Evolutionary conservation across 2,888 invertebrate genomes (phyloP).

Genomic region (Galeopsomyia nigrocyanea): DNA sequence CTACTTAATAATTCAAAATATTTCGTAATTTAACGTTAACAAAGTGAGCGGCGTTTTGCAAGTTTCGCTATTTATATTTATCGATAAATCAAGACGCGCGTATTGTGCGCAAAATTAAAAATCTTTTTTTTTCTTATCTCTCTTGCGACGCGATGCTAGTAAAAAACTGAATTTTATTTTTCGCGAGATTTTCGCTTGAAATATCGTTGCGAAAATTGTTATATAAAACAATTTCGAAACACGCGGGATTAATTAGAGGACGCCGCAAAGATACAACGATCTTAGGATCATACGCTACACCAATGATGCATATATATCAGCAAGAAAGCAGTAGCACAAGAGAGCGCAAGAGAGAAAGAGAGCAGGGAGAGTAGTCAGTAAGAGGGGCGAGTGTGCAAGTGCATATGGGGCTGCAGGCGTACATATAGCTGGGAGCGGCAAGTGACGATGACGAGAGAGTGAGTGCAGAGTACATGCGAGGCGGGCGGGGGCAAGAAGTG

Average conservation of each 20-base stretch:
- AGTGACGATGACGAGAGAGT: constrained; percentile 4
- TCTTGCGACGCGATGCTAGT: not conserved
- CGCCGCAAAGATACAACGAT: not conserved
- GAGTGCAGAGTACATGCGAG: not conserved
- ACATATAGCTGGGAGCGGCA: too few relatives aligned
- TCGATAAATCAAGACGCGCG: too few relatives aligned
- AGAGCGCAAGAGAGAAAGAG: constrained; percentile 18
- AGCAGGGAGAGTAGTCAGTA: constrained; percentile 41
- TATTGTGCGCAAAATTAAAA: too few relatives aligned
- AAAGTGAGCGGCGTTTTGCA: too few relatives aligned
- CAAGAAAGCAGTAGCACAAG: too few relatives aligned
- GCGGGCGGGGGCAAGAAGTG: constrained; percentile 22
- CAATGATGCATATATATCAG: constrained; percentile 8
- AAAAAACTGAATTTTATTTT: too few relatives aligned
- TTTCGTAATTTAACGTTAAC: too few relatives aligned
- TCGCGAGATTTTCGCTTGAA: not conserved
- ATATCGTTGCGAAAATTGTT: too few relatives aligned
- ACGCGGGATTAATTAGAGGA: constrained; percentile 3
- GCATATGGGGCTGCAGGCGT: constrained; percentile 2
- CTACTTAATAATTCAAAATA: too few relatives aligned
- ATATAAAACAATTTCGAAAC: not conserved
- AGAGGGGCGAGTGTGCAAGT: constrained; percentile 16
- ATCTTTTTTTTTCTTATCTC: not conserved
- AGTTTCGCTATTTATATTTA: too few relatives aligned
- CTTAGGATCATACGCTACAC: not conserved